These are phyloP conservation scores for Stratiolaelaps scimitus DNA, from an alignment of 1,140 invertebrate species.

Conservation along the genomic window DNA sequence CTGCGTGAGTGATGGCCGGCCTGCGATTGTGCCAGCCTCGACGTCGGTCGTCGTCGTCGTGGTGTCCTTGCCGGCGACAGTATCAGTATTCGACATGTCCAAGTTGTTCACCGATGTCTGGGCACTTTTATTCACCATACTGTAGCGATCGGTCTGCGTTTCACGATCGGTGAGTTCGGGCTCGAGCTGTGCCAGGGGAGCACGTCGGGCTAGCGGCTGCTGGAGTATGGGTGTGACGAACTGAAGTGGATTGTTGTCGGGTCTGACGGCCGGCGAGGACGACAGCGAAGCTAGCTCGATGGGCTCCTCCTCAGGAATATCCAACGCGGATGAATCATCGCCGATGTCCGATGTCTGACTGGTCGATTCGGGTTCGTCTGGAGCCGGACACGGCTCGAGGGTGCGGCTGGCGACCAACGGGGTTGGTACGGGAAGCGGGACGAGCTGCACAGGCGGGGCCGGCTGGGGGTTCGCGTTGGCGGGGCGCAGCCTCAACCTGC, in stretches of 20 bases:
- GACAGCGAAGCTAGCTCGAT: conserved; percentile 10
- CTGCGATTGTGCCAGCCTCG: neutral
- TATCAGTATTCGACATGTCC: neutral
- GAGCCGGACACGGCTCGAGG: neutral
- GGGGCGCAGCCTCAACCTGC: conserved; percentile 15
- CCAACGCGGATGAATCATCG: conserved; percentile 2
- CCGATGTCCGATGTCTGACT: neutral
- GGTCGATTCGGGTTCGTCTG: neutral
- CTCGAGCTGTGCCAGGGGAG: neutral
- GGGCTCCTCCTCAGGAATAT: conserved; percentile 22
- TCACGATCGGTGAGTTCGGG: conserved; percentile 1
- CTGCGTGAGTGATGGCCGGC: conserved; percentile 8
- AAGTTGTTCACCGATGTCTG: neutral
- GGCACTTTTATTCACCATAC: neutral
- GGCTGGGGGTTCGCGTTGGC: neutral
- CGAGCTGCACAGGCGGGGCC: neutral
- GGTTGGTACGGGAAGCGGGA: too few species aligned
- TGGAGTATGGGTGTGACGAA: neutral
- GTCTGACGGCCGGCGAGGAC: conserved; percentile 1
- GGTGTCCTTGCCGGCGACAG: neutral
- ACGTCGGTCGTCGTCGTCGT: neutral
- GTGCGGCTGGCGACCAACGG: neutral
- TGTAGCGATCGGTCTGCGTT: conserved; percentile 3
- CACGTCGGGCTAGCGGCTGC: neutral
- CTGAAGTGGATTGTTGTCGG: neutral